phyloP scores from a whole-genome alignment of 2,888 invertebrate genomes.

The Tillus elongatus region DNA sequence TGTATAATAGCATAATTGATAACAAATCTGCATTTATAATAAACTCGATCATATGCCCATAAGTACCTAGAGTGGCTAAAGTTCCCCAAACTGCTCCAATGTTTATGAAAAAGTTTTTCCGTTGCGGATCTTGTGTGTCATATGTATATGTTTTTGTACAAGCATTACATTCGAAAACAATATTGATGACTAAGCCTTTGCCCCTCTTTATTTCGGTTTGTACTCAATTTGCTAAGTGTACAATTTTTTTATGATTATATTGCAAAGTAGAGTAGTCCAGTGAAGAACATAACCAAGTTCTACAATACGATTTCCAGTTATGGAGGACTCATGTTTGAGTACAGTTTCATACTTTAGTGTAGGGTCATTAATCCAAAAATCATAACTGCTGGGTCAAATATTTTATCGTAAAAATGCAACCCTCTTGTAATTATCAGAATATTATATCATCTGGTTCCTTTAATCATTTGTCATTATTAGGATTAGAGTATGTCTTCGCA shows the following conservation, averaged over 20 bases:
- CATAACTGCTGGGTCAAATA: no score
- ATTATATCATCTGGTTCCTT: no score
- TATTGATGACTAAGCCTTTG: slow-evolving; percentile 14
- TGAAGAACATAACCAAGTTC: slow-evolving; percentile 17
- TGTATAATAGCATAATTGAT: no score
- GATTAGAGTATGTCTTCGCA: no score
- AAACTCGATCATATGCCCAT: slow-evolving; percentile 15
- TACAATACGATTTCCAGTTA: slow-evolving; percentile 16
- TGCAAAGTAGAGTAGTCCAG: slow-evolving; percentile 14
- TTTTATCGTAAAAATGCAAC: no score
- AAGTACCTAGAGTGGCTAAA: slow-evolving; percentile 17
- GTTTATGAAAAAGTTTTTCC: slow-evolving; percentile 12
- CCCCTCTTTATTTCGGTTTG: slow-evolving; percentile 13
- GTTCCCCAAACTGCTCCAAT: slow-evolving; percentile 18
- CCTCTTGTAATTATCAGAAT: no score
- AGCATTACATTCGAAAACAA: slow-evolving; percentile 15
- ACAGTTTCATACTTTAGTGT: no score
- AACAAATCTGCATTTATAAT: slow-evolving; percentile 17
- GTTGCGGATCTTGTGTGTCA: slow-evolving; percentile 16
- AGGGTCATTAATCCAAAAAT: no score
- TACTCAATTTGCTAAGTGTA: slow-evolving; percentile 13
- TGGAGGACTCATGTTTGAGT: neutral
- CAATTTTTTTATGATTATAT: slow-evolving; percentile 16
- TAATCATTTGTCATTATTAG: no score
- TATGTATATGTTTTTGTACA: slow-evolving; percentile 8